Percentiles rank a stretch among this genome's conserved stretches.
phyloP scores from a whole-genome alignment of 2,797 vertebrate genomes.

The Etheostoma perlongum region DNA sequence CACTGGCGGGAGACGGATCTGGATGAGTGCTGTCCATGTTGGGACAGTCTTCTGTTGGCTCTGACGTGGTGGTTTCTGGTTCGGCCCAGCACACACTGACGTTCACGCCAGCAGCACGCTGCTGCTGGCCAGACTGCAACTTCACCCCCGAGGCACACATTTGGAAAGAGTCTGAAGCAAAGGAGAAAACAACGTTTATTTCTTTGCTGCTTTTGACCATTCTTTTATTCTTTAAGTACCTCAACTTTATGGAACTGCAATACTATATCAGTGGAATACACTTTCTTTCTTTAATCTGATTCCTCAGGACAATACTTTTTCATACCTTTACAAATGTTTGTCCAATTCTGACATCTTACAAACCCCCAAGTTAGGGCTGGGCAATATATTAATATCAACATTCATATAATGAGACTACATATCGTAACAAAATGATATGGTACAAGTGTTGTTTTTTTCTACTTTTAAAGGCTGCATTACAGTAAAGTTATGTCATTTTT shows the following conservation, averaged over 20 bases:
- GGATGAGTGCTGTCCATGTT: neutral
- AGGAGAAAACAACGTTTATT: neutral
- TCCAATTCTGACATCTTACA: neutral
- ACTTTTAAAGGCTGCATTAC: no score
- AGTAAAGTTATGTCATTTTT: no score
- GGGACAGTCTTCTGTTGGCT: neutral
- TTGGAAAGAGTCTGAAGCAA: slow-evolving; percentile 13
- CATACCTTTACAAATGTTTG: neutral
- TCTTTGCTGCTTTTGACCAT: neutral
- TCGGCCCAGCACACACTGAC: slow-evolving; percentile 16
- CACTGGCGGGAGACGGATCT: neutral
- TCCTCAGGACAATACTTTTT: neutral
- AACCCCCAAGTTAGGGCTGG: neutral
- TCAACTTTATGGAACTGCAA: neutral
- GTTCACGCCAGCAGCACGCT: slow-evolving; percentile 16
- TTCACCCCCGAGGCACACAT: slow-evolving; percentile 13
- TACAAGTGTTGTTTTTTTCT: no score
- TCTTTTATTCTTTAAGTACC: neutral
- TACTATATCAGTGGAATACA: neutral
- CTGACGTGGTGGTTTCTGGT: neutral
- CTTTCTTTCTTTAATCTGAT: neutral
- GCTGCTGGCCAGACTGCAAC: neutral
- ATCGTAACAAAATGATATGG: no score
- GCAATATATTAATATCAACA: no score
- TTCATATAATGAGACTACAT: no score